phyloP scores from a whole-genome alignment of 1,140 invertebrate genomes.

The Brachionus koreanus region DNA sequence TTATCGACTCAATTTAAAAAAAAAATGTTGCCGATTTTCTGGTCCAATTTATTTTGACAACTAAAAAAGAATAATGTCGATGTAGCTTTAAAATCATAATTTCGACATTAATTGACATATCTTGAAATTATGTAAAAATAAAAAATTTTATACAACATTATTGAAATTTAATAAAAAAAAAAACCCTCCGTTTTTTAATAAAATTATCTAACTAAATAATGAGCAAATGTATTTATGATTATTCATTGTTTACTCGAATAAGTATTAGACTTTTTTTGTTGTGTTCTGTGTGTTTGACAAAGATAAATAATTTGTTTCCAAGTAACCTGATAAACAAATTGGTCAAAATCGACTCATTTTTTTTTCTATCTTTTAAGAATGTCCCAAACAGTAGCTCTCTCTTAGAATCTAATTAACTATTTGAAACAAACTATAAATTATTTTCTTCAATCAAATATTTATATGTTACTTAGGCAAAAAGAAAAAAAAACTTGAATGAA shows the following conservation, averaged over 20 bases:
- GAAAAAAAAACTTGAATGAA: neutral
- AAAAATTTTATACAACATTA: neutral
- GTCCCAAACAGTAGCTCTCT: too few relatives aligned
- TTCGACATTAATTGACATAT: neutral
- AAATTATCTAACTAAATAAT: neutral
- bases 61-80: too few relatives aligned
- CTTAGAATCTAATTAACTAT: too few relatives aligned
- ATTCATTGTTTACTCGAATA: neutral
- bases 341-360: too few relatives aligned
- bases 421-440: neutral
- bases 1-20: too few relatives aligned
- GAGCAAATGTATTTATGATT: too few relatives aligned
- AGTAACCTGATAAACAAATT: neutral
- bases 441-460: neutral
- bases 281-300: neutral
- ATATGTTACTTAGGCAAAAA: neutral
- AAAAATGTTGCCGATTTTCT: too few relatives aligned
- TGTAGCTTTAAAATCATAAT: neutral
- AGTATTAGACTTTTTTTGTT: neutral
- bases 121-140: neutral
- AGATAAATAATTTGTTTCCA: neutral
- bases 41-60: too few relatives aligned
- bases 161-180: neutral
- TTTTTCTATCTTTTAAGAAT: too few relatives aligned
- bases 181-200: neutral